Evolutionary conservation across 2,797 vertebrate genomes (phyloP).

Genomic region (Esox lucius): DNA sequence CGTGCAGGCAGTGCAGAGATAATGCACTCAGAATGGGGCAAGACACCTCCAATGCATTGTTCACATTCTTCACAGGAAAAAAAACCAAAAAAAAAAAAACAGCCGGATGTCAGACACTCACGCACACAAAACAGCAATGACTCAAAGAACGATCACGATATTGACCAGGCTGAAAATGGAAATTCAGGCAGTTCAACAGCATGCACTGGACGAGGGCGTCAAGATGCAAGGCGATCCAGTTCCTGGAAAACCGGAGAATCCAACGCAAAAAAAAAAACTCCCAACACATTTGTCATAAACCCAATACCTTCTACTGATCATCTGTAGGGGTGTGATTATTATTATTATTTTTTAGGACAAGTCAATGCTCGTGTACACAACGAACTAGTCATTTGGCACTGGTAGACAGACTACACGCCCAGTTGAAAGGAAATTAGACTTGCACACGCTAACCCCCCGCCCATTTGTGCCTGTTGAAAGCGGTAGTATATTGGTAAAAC

Average conservation of each 20-base stretch:
- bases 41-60: constrained; percentile 27
- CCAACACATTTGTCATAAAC: constrained; percentile 58
- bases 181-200: constrained; percentile 62
- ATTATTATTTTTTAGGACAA: constrained; percentile 62
- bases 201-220: constrained; percentile 61
- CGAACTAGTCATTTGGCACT: constrained; percentile 69
- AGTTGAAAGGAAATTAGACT: constrained; percentile 28
- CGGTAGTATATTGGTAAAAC: background rate
- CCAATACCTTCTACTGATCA: constrained; percentile 48
- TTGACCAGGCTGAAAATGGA: constrained; percentile 62
- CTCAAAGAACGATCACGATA: constrained; percentile 51
- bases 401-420: constrained; percentile 40
- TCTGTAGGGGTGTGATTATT: constrained; percentile 52
- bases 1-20: constrained; percentile 64
- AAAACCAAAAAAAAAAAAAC: too few relatives aligned
- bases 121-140: constrained; percentile 46
- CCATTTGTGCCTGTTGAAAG: background rate
- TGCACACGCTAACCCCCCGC: background rate
- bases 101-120: background rate
- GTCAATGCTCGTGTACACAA: constrained; percentile 63
- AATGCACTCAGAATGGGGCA: constrained; percentile 59
- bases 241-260: constrained; percentile 59
- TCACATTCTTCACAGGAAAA: constrained; percentile 39
- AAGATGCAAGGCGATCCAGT: constrained; percentile 65
- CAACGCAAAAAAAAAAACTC: constrained; percentile 33